These are phyloP conservation scores for Pipistrellus kuhlii DNA, from an alignment of 2,797 vertebrate species.

Conservation along the genomic window DNA sequence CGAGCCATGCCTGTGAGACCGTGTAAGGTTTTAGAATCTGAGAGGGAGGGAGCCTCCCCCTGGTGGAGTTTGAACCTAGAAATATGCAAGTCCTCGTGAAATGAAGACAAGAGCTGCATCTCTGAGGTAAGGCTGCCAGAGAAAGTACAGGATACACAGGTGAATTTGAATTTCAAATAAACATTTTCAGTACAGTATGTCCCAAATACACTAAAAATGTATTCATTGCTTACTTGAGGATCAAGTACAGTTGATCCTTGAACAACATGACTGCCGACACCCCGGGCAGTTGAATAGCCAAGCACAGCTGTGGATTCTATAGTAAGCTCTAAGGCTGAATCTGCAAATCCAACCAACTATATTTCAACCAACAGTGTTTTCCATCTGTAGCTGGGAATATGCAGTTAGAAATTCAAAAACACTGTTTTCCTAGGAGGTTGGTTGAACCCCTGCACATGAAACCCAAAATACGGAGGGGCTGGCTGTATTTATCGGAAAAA, in stretches of 20 bases:
- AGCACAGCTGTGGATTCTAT: not conserved
- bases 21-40: not conserved
- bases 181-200: not conserved
- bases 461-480: not conserved
- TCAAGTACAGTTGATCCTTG: not conserved
- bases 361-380: not conserved
- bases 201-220: not conserved
- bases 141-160: not conserved
- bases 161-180: conserved; percentile 42
- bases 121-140: not conserved
- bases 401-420: not conserved
- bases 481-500: not conserved
- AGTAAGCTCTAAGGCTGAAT: not conserved
- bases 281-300: not conserved
- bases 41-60: not conserved
- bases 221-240: not conserved
- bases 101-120: not conserved
- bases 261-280: not conserved
- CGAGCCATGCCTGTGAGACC: not conserved
- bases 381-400: too few species aligned
- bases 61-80: not conserved
- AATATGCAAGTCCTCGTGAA: not conserved
- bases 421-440: not conserved
- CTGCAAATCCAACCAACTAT: not conserved
- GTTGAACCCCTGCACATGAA: not conserved